Conservation (phyloP, 37 sponge, comb jelly and placozoan genomes). For the Halisarca cf. caerulea region DNA sequence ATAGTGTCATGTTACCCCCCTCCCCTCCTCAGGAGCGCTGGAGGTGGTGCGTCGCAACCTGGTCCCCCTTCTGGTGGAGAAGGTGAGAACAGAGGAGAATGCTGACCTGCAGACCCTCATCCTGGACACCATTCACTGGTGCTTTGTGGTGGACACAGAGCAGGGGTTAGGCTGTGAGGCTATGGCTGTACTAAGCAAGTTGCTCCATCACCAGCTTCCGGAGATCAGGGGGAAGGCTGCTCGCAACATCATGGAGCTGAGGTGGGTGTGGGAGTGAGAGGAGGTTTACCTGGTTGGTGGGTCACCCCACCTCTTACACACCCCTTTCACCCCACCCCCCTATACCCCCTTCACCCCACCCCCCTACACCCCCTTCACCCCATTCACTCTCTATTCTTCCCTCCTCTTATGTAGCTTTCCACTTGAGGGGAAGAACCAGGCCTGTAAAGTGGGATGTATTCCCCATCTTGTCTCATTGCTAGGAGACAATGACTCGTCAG, state of each 20-base stretch:
- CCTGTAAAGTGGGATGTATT: slow-evolving; percentile 54
- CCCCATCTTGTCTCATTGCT: slow-evolving; percentile 63
- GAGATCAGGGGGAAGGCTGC: slow-evolving; percentile 82
- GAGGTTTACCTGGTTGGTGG: neutral
- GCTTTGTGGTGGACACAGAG: slow-evolving; percentile 72
- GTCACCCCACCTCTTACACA: neutral
- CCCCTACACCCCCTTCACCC: neutral
- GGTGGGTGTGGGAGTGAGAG: slow-evolving; percentile 13
- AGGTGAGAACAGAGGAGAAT: slow-evolving; percentile 42
- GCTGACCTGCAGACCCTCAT: slow-evolving; percentile 55
- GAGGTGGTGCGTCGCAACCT: slow-evolving; percentile 8
- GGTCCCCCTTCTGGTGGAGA: slow-evolving; percentile 48
- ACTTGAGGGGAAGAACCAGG: slow-evolving; percentile 70
- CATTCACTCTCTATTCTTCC: neutral
- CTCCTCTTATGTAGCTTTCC: slow-evolving; percentile 55
- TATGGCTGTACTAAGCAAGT: slow-evolving; percentile 54
- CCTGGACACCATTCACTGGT: slow-evolving; percentile 89
- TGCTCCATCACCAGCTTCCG: slow-evolving; percentile 54
- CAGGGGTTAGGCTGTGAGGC: slow-evolving; percentile 69
- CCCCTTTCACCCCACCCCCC: neutral
- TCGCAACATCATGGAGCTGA: slow-evolving; percentile 84
- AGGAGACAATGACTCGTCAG: slow-evolving; percentile 49
- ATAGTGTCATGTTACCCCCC: no score
- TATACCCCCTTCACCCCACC: no score
- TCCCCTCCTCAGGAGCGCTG: slow-evolving; percentile 13